A percentile compares a stretch with the other conserved stretches of the same genome.
Conservation (phyloP, 1,140 invertebrate genomes). For the Pogonus chalceus region DNA sequence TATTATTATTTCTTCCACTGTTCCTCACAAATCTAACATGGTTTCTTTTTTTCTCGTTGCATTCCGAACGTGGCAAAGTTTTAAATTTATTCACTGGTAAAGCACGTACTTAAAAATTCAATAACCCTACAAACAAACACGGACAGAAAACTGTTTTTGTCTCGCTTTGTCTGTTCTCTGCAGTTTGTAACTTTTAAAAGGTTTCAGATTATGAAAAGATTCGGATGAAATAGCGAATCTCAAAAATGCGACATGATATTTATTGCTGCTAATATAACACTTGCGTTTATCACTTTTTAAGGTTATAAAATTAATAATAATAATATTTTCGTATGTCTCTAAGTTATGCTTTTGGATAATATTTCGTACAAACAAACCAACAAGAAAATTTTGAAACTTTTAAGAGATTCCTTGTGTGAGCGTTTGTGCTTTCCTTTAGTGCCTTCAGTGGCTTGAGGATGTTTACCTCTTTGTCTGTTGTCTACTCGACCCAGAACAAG, state of each 20-base stretch:
- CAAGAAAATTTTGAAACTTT: too few relatives aligned
- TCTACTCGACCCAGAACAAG: not conserved
- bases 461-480: not conserved
- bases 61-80: not conserved
- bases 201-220: too few relatives aligned
- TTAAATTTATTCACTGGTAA: conserved; percentile 4
- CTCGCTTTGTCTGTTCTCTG: not conserved
- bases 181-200: not conserved
- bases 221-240: not conserved
- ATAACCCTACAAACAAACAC: conserved; percentile 6
- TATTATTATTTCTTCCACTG: not conserved
- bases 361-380: not conserved
- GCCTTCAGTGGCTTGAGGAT: not conserved
- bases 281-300: too few relatives aligned
- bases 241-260: too few relatives aligned
- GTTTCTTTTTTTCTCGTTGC: not conserved
- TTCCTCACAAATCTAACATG: not conserved
- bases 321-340: too few relatives aligned
- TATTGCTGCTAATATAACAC: too few relatives aligned
- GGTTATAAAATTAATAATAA: too few relatives aligned
- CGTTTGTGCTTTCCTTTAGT: not conserved
- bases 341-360: not conserved
- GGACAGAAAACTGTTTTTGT: too few relatives aligned
- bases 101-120: conserved; percentile 7
- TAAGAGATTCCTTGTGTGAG: too few relatives aligned